These are phyloP conservation scores for Horisme vitalbata DNA, from an alignment of 2,888 invertebrate species.

Conservation along the genomic window DNA sequence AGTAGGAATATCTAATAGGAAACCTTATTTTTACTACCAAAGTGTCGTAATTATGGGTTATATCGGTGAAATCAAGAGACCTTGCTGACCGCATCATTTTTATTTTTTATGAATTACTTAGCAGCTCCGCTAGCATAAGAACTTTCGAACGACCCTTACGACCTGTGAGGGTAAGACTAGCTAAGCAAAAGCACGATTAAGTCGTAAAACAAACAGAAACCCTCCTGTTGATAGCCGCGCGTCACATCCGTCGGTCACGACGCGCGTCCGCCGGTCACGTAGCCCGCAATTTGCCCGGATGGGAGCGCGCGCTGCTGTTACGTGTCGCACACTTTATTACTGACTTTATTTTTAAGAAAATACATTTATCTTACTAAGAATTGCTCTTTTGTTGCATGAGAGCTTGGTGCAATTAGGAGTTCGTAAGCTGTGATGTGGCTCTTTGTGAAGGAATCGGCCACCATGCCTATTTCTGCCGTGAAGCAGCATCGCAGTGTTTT, in stretches of 20 bases:
- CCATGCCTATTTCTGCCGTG: too few species aligned
- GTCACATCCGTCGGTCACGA: neutral
- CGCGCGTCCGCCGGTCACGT: conserved; percentile 47
- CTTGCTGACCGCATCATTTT: too few species aligned
- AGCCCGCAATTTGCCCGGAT: conserved; percentile 55
- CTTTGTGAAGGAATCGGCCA: too few species aligned
- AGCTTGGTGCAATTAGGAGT: conserved; percentile 14
- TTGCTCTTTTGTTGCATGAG: conserved; percentile 28
- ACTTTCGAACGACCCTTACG: too few species aligned
- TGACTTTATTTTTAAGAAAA: conserved; percentile 49
- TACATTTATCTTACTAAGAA: conserved; percentile 37
- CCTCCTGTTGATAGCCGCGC: conserved; percentile 13
- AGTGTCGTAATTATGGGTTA: too few species aligned
- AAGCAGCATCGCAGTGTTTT: too few species aligned
- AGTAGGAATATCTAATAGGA: too few species aligned
- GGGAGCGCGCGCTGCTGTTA: conserved; percentile 53
- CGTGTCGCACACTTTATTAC: conserved; percentile 54
- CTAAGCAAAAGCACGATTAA: neutral
- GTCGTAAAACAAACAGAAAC: conserved; percentile 3
- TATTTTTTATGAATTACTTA: too few species aligned
- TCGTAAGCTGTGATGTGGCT: too few species aligned
- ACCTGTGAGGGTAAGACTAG: neutral
- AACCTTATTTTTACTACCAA: too few species aligned
- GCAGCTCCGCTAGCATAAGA: too few species aligned
- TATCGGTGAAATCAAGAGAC: too few species aligned